Conservation (phyloP, 2,888 invertebrate genomes). For the Hydroisotoma schaefferi region DNA sequence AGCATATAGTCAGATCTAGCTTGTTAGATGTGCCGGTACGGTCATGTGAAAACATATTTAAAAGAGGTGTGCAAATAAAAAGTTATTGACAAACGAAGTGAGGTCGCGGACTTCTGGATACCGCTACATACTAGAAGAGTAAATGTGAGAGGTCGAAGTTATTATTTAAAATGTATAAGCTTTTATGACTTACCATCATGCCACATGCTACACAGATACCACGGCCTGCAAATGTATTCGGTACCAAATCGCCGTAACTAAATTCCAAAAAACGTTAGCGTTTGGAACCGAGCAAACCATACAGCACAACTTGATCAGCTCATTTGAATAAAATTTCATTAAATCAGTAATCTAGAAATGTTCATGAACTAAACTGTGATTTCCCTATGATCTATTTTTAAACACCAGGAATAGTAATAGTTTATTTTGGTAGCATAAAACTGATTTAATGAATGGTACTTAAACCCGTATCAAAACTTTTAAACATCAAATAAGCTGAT, state of each 20-base stretch:
- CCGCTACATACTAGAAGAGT: background rate
- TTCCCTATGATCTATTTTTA: background rate
- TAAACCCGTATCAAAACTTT: background rate
- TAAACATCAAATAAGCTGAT: background rate
- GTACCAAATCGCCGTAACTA: constrained; percentile 98
- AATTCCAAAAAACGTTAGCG: constrained; percentile 4
- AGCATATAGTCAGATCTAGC: no score
- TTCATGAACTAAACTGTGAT: background rate
- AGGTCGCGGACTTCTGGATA: background rate
- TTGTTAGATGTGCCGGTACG: no score
- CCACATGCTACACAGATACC: constrained; percentile 99
- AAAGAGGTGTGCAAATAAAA: no score
- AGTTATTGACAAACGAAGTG: no score
- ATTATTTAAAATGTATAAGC: constrained; percentile 42
- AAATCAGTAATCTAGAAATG: no score
- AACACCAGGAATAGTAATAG: background rate
- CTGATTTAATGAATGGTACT: background rate
- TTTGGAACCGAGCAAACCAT: constrained; percentile 2
- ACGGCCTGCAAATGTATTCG: constrained; percentile 99
- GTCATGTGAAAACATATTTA: background rate
- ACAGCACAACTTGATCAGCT: background rate
- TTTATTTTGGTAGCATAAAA: background rate
- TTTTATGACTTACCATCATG: constrained; percentile 84
- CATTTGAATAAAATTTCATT: background rate
- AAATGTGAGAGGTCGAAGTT: background rate